Base-by-base conservation (phyloP, 2,888 invertebrate genomes). In the Cryptus armator region DNA sequence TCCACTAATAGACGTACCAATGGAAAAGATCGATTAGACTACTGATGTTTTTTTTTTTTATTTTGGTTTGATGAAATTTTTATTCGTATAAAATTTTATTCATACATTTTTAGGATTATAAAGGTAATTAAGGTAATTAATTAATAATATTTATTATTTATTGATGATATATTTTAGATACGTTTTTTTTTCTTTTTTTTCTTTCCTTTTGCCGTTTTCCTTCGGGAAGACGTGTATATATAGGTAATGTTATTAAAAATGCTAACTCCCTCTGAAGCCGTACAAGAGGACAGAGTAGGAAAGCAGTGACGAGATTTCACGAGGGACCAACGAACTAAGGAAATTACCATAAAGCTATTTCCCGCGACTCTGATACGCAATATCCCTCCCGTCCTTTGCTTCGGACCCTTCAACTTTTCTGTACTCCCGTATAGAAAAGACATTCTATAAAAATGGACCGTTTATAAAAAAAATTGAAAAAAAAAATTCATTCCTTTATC, bases 261-360 rank as follows among this genome's bases (percentile, higher is more conserved):
- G 0, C 37, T 37, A 37, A 9, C 37, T 37, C 37, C 9, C 37
- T 9, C 37, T 24, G 59, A 46, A 74, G 68, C 48, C 37, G 29
- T 24, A 24, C 48, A 24, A 78, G 67, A 79, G 71, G 48, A 67
- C 81, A 84, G 66, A 74, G 82, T 53, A 79, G 64, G 72, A 64
- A 75, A 67, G 71, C 67, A 19, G 71, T 81, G 51, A 44, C 75
- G 67, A 78, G 78, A 86, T 84, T 86, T 53, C 84, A 70, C 83
- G 53, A 62, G 81, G 81, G 75, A 80, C 29, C 75, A 74, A 71
- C 51, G 66, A 74, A 76, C 76, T 70, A 75, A 83, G 72, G 66
- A 67, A 78, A 87, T 87, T 87, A 78, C 84, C 86, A 87, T 86
- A 86, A 87, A 85, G 84, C 75, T 84, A 80, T 85, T 83, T 43